Conservation (phyloP, 1,140 invertebrate species). For the Drosophila sp. region DNA sequence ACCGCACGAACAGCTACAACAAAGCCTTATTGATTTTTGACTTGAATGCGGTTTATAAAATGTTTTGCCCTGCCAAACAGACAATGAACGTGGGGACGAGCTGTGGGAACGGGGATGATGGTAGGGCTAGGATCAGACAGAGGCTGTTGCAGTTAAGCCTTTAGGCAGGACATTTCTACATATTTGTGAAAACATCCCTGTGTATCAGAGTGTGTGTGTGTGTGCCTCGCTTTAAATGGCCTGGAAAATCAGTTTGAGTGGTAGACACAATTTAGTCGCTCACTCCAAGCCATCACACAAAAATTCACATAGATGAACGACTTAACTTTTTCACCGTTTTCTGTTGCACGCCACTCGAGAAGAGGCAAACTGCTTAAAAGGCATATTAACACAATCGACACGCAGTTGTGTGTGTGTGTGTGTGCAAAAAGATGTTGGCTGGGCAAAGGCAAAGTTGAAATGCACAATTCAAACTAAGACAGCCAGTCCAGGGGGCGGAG, state of each 20-base stretch:
- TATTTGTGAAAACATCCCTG: conserved; percentile 17
- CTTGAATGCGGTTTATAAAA: conserved; percentile 53
- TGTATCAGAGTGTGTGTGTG: conserved; percentile 9
- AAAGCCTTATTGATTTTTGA: conserved; percentile 62
- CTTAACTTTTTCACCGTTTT: conserved; percentile 28
- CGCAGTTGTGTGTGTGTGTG: conserved; percentile 7
- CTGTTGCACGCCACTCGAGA: conserved; percentile 18
- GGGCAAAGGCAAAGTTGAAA: conserved; percentile 49
- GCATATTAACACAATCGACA: conserved; percentile 57
- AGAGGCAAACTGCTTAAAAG: conserved; percentile 33
- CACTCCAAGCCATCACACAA: not conserved
- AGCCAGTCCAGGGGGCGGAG: not conserved
- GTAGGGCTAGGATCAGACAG: conserved; percentile 32
- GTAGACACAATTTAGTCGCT: conserved; percentile 39
- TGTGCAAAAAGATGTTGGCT: not conserved
- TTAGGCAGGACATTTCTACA: conserved; percentile 40
- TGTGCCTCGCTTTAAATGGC: conserved; percentile 46
- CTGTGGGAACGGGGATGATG: conserved; percentile 7
- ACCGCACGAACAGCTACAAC: conserved; percentile 34
- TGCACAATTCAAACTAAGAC: conserved; percentile 46
- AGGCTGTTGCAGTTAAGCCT: conserved; percentile 30
- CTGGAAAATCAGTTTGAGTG: conserved; percentile 48
- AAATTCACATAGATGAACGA: conserved; percentile 5
- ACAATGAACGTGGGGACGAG: conserved; percentile 2
- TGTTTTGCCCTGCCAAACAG: conserved; percentile 41